phyloP scores from a whole-genome alignment of 2,797 vertebrate species.

The Acrossocheilus wenchowensis region DNA sequence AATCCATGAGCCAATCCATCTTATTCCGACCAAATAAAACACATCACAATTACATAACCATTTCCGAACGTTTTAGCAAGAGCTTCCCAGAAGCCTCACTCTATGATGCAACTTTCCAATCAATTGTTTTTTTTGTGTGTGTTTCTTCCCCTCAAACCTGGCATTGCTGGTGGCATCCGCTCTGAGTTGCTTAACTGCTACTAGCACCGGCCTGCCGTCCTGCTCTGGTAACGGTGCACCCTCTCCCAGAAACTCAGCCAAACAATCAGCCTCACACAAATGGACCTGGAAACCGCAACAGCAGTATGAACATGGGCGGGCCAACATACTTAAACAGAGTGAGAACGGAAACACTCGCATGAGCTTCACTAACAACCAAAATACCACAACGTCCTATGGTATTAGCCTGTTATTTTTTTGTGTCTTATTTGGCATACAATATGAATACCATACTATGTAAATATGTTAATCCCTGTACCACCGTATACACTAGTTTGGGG shows the following conservation, averaged over 20 bases:
- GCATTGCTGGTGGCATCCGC: slow-evolving; percentile 84
- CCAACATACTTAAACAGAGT: neutral
- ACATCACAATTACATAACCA: neutral
- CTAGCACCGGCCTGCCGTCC: slow-evolving; percentile 74
- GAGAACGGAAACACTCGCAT: neutral
- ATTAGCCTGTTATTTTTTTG: neutral
- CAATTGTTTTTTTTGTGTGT: neutral
- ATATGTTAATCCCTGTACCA: neutral
- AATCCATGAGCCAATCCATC: neutral
- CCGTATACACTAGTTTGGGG: neutral
- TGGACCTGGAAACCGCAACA: slow-evolving; percentile 76
- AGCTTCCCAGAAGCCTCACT: neutral
- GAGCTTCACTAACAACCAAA: neutral
- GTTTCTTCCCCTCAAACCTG: slow-evolving; percentile 69
- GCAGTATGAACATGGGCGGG: neutral
- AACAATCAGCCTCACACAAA: slow-evolving; percentile 82
- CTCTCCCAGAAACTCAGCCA: slow-evolving; percentile 80
- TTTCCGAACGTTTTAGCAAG: neutral
- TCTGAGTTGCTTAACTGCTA: slow-evolving; percentile 85
- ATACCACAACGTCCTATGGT: neutral
- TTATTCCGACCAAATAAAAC: neutral
- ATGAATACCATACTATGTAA: neutral
- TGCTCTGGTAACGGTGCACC: slow-evolving; percentile 73
- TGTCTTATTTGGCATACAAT: too few relatives aligned
- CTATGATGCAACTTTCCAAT: neutral